These are phyloP conservation scores for Piprites chloris DNA, from an alignment of 2,113 vertebrate species.

Conservation along the genomic window DNA sequence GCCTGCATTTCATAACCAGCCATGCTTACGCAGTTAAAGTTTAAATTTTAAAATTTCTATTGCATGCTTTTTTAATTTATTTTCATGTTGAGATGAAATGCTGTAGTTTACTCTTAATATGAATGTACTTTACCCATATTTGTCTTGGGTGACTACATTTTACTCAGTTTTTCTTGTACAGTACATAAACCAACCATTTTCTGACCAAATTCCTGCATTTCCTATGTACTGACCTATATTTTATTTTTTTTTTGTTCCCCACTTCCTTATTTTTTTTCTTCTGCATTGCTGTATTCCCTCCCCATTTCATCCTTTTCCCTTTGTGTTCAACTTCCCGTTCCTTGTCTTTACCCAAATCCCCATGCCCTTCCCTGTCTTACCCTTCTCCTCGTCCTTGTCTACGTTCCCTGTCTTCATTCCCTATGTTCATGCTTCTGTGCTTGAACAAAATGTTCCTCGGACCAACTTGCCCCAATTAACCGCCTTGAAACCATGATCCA, in stretches of 20 bases:
- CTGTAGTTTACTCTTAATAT: slow-evolving; percentile 85
- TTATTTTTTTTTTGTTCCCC: slow-evolving; percentile 98
- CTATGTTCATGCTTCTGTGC: slow-evolving; percentile 88
- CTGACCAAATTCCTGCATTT: slow-evolving; percentile 99
- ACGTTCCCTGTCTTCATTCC: slow-evolving; percentile 74
- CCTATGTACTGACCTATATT: slow-evolving; percentile 99
- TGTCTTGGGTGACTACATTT: slow-evolving; percentile 94
- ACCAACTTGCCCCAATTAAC: slow-evolving; percentile 97
- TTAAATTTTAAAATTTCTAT: slow-evolving; percentile 75
- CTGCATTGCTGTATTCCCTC: slow-evolving; percentile 86
- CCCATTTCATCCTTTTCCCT: slow-evolving; percentile 80
- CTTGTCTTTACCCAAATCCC: slow-evolving; percentile 78
- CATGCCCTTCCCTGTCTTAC: slow-evolving; percentile 68
- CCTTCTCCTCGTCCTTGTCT: slow-evolving; percentile 75
- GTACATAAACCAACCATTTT: slow-evolving; percentile 98
- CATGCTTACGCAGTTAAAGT: slow-evolving; percentile 79
- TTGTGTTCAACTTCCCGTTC: slow-evolving; percentile 76
- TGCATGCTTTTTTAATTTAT: slow-evolving; percentile 80
- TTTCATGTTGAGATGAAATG: slow-evolving; percentile 78
- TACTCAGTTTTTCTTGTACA: slow-evolving; percentile 91
- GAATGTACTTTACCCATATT: slow-evolving; percentile 91
- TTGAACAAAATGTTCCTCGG: slow-evolving; percentile 93
- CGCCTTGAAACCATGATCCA: slow-evolving; percentile 96
- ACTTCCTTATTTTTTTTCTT: slow-evolving; percentile 88
- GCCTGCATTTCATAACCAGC: slow-evolving; percentile 83